phyloP scores from a whole-genome alignment of 2,113 vertebrate genomes.

The Chionodraco myersi region DNA sequence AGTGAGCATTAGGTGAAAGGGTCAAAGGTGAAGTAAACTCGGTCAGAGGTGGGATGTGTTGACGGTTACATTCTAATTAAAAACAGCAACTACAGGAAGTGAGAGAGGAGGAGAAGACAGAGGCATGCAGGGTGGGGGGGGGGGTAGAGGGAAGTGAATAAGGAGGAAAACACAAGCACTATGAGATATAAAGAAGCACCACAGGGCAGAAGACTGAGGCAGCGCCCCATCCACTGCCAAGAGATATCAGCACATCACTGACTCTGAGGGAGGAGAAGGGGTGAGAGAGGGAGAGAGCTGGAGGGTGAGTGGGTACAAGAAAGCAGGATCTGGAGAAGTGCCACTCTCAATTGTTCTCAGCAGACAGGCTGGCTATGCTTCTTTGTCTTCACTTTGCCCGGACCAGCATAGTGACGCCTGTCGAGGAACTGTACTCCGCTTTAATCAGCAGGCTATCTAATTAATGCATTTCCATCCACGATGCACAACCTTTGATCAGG shows the following conservation, averaged over 20 bases:
- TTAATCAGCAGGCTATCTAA: slow-evolving; percentile 80
- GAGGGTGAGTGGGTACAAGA: not conserved
- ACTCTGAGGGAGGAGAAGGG: slow-evolving; percentile 3
- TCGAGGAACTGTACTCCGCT: slow-evolving; percentile 43
- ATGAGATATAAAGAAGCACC: slow-evolving; percentile 47
- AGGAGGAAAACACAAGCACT: slow-evolving; percentile 35
- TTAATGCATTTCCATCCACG: slow-evolving; percentile 70
- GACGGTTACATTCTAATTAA: slow-evolving; percentile 69
- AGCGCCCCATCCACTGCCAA: slow-evolving; percentile 35
- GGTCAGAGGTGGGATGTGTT: slow-evolving; percentile 34
- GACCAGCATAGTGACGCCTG: slow-evolving; percentile 31
- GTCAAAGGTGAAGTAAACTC: slow-evolving; percentile 39
- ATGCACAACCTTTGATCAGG: slow-evolving; percentile 44
- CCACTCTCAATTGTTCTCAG: slow-evolving; percentile 28
- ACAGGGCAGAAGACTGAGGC: slow-evolving; percentile 41
- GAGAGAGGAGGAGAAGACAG: slow-evolving; percentile 27
- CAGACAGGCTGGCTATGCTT: slow-evolving; percentile 42
- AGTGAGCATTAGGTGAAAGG: slow-evolving; percentile 33
- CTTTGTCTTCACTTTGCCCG: slow-evolving; percentile 36
- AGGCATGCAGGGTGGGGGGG: slow-evolving; percentile 2
- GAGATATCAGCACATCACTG: slow-evolving; percentile 41
- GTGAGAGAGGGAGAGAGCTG: slow-evolving; percentile 10
- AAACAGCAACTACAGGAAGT: slow-evolving; percentile 30
- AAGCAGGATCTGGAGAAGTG: slow-evolving; percentile 10
- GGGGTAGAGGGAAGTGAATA: not conserved